A percentile compares a stretch with the other conserved stretches of the same genome.
Evolutionary conservation across 2,888 invertebrate species (phyloP).

Genomic region (Mystacides longicornis): DNA sequence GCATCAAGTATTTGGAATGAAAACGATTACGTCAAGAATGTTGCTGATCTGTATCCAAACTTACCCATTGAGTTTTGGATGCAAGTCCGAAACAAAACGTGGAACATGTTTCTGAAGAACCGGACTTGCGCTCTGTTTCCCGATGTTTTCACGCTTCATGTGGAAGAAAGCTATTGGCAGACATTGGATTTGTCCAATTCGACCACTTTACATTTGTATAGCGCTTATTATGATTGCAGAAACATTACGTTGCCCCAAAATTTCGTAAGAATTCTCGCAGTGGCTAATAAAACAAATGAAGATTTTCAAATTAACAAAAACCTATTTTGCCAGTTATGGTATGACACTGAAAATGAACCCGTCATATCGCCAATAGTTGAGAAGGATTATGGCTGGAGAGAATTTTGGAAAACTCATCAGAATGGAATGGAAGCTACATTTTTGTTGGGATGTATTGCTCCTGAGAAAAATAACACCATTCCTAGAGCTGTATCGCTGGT

Average conservation of each 20-base stretch:
- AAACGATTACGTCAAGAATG: not conserved
- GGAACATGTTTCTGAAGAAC: not conserved
- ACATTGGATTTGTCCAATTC: not conserved
- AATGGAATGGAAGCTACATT: slow-evolving; percentile 87
- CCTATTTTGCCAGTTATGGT: slow-evolving; percentile 86
- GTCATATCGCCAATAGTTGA: slow-evolving; percentile 74
- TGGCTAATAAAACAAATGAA: slow-evolving; percentile 85
- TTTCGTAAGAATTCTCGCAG: slow-evolving; percentile 67
- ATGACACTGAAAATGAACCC: slow-evolving; percentile 73
- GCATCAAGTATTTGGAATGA: not conserved
- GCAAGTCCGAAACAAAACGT: not conserved
- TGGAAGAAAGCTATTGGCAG: slow-evolving; percentile 10
- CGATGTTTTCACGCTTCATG: slow-evolving; percentile 4
- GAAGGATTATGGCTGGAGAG: slow-evolving; percentile 90
- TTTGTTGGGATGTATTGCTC: slow-evolving; percentile 79
- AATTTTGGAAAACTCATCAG: slow-evolving; percentile 89
- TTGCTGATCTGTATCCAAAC: not conserved
- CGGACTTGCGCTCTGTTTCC: slow-evolving; percentile 7
- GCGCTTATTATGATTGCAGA: slow-evolving; percentile 56
- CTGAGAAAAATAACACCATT: slow-evolving; percentile 55
- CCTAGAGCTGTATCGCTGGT: slow-evolving; percentile 63
- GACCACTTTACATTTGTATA: slow-evolving; percentile 7
- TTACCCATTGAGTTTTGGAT: not conserved
- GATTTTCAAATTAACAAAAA: slow-evolving; percentile 44
- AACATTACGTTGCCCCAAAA: slow-evolving; percentile 73